Evolutionary conservation across 1,140 invertebrate genomes (phyloP).

Genomic region (Eupristina koningsbergeri): DNA sequence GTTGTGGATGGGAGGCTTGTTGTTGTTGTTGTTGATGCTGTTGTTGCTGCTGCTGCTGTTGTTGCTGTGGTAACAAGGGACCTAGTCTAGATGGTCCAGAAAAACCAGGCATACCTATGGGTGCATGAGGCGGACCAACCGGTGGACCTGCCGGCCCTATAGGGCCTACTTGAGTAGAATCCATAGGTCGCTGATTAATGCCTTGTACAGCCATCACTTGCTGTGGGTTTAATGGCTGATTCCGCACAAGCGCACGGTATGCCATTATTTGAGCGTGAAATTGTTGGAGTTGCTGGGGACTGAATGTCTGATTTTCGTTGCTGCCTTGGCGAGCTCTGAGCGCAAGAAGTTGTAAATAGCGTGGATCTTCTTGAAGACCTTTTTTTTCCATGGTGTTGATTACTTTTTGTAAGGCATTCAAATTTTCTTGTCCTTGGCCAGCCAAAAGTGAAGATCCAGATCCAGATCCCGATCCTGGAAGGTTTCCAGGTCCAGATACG

Average conservation of each 20-base stretch:
- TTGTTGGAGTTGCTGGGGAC: constrained; percentile 84
- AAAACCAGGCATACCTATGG: constrained; percentile 36
- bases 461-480: constrained; percentile 56
- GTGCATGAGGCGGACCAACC: constrained; percentile 52
- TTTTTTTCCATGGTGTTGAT: constrained; percentile 96
- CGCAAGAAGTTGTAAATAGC: constrained; percentile 89
- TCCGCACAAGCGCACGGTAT: constrained; percentile 91
- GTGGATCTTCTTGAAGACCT: constrained; percentile 91
- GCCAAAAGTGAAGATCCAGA: constrained; percentile 58
- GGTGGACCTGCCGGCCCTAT: constrained; percentile 61
- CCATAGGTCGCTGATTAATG: constrained; percentile 60
- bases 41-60: constrained; percentile 69
- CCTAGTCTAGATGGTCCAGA: constrained; percentile 15
- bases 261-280: constrained; percentile 95
- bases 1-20: constrained; percentile 70
- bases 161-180: constrained; percentile 65
- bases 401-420: constrained; percentile 87
- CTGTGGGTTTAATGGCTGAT: constrained; percentile 90
- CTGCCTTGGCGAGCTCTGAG: constrained; percentile 83
- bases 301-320: constrained; percentile 76
- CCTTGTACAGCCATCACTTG: constrained; percentile 82
- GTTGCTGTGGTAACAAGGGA: constrained; percentile 69
- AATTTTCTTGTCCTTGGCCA: constrained; percentile 79
- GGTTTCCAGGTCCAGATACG: constrained; percentile 43
- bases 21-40: constrained; percentile 67